These are phyloP conservation scores for Okapia johnstoni DNA, from an alignment of 2,113 vertebrate genomes.

Conservation along the genomic window DNA sequence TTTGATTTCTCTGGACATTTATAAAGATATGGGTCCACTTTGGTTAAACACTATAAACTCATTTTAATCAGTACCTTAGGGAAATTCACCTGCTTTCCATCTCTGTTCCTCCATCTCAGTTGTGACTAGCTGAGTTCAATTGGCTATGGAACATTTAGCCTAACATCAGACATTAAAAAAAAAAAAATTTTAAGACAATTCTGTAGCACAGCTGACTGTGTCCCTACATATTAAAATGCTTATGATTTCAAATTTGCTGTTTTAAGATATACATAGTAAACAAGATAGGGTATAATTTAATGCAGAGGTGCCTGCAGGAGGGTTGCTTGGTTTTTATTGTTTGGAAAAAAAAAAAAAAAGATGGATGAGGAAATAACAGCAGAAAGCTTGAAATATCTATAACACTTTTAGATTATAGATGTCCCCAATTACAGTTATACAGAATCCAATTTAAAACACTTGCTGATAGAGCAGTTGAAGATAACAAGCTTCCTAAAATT, in stretches of 20 bases:
- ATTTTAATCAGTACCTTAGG: neutral
- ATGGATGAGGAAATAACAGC: neutral
- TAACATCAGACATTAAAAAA: neutral
- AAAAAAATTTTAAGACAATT: neutral
- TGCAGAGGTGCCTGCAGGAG: neutral
- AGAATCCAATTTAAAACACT: neutral
- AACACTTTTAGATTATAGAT: neutral
- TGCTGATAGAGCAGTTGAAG: neutral
- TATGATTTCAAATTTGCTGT: neutral
- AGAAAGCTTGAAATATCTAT: neutral
- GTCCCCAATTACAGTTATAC: neutral
- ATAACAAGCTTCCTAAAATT: neutral
- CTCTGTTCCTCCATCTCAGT: neutral
- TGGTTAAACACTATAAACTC: neutral
- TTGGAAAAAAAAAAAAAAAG: neutral
- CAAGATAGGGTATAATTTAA: neutral
- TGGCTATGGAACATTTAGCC: neutral
- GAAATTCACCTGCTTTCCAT: neutral
- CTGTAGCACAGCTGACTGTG: neutral
- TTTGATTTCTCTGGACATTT: neutral
- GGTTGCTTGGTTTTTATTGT: neutral
- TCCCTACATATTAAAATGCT: neutral
- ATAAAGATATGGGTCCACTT: neutral
- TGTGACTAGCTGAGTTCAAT: neutral
- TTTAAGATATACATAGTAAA: neutral